Evolutionary conservation across 2,113 vertebrate species (phyloP).

Genomic region (Datnioides undecimradiatus): DNA sequence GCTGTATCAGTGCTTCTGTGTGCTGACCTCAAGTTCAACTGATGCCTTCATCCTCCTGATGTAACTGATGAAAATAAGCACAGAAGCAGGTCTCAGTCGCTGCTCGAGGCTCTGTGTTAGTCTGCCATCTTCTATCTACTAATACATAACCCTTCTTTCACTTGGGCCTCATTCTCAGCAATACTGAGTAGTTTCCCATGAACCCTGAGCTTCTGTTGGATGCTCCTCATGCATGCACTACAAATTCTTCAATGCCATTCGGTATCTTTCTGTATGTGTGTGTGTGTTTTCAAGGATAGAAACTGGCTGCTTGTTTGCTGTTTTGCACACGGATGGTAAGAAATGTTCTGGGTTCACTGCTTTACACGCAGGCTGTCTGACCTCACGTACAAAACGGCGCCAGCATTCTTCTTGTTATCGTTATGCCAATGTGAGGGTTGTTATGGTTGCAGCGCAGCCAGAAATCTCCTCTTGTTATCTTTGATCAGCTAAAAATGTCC

Average conservation of each 20-base stretch:
- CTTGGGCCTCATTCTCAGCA: background rate
- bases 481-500: conserved; percentile 52
- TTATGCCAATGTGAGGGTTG: conserved; percentile 74
- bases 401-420: conserved; percentile 77
- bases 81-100: conserved; percentile 7
- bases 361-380: conserved; percentile 62
- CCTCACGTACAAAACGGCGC: conserved; percentile 66
- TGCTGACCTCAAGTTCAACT: conserved; percentile 50
- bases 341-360: conserved; percentile 62
- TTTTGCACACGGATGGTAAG: conserved; percentile 51
- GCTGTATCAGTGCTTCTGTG: conserved; percentile 36
- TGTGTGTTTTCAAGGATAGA: background rate
- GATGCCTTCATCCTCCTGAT: conserved; percentile 51
- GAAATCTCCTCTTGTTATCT: conserved; percentile 71
- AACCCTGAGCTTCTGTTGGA: background rate
- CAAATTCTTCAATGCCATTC: conserved; percentile 1
- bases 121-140: conserved; percentile 11
- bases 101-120: conserved; percentile 3
- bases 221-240: conserved; percentile 2
- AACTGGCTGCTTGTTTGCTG: conserved; percentile 41
- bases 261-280: conserved; percentile 28
- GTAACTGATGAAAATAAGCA: conserved; percentile 43
- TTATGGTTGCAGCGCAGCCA: conserved; percentile 70
- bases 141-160: conserved; percentile 3
- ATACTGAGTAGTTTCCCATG: background rate